A percentile compares a stretch with the other conserved stretches of the same genome.
These are phyloP conservation scores for Elephantulus edwardii DNA, from an alignment of 2,113 vertebrate genomes.

Conservation along the genomic window DNA sequence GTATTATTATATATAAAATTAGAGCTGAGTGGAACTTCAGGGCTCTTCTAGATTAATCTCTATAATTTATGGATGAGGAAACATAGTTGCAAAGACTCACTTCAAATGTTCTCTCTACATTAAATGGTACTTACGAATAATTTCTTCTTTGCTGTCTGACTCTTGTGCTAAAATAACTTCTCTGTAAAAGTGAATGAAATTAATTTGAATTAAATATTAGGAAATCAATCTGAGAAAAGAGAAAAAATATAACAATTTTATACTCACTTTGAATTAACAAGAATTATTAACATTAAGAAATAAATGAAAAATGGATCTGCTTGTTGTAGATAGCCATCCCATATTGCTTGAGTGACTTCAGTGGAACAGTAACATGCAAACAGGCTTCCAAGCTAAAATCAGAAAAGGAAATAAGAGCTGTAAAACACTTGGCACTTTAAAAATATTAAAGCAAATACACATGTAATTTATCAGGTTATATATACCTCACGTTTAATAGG, in stretches of 20 bases:
- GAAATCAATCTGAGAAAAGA: not conserved
- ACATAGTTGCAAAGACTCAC: not conserved
- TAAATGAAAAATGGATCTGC: conserved; percentile 98
- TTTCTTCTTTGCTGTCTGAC: conserved; percentile 90
- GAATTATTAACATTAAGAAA: conserved; percentile 99
- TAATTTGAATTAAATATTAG: conserved; percentile 72
- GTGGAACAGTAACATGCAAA: conserved; percentile 93
- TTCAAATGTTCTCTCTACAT: conserved; percentile 20
- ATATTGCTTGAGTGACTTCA: conserved; percentile 94
- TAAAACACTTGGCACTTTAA: conserved; percentile 47
- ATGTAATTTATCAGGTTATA: conserved; percentile 20
- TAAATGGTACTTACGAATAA: conserved; percentile 90
- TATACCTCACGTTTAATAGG: not conserved
- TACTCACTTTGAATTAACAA: conserved; percentile 98
- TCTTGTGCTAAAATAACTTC: conserved; percentile 92
- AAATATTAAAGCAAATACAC: conserved; percentile 26
- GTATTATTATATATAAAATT: not conserved
- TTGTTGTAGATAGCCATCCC: conserved; percentile 97
- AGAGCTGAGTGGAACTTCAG: not conserved
- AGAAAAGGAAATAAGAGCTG: conserved; percentile 57
- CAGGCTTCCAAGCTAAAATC: conserved; percentile 92
- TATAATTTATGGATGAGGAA: conserved; percentile 8
- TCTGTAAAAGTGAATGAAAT: conserved; percentile 84
- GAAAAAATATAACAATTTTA: conserved; percentile 26
- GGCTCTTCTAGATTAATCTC: not conserved